Percentiles rank a stretch among this genome's conserved stretches.
These are phyloP conservation scores for Chaetodon auriga DNA, from an alignment of 2,113 vertebrate genomes.

Conservation along the genomic window DNA sequence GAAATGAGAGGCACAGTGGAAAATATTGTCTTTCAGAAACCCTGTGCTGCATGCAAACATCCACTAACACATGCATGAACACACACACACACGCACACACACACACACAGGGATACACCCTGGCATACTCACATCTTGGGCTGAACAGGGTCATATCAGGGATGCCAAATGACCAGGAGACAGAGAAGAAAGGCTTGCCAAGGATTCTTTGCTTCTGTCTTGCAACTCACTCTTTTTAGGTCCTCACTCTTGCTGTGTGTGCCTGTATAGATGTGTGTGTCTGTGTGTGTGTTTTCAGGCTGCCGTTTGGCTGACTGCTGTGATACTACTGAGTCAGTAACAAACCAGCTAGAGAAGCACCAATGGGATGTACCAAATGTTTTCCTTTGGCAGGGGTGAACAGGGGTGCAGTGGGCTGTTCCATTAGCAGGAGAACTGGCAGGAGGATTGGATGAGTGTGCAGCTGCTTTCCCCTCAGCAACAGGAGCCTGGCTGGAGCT, in stretches of 20 bases:
- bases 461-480: conserved; percentile 76
- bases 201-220: conserved; percentile 59
- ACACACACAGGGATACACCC: conserved; percentile 20
- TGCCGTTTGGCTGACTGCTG: conserved; percentile 66
- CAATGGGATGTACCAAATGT: conserved; percentile 80
- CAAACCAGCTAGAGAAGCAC: conserved; percentile 78
- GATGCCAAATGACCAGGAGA: conserved; percentile 61
- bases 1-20: conserved; percentile 19
- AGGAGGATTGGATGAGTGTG: conserved; percentile 58
- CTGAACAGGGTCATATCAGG: conserved; percentile 87
- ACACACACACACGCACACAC: conserved; percentile 11
- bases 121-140: conserved; percentile 84
- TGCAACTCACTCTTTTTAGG: conserved; percentile 48
- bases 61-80: conserved; percentile 9
- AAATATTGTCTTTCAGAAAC: conserved; percentile 38
- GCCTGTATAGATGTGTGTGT: conserved; percentile 2
- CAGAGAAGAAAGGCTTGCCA: conserved; percentile 31
- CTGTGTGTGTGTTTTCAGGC: conserved; percentile 26
- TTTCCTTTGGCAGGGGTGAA: conserved; percentile 70
- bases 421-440: conserved; percentile 60
- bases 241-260: conserved; percentile 54
- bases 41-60: conserved; percentile 54
- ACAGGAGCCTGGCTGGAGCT: conserved; percentile 66
- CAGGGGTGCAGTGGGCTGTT: conserved; percentile 52
- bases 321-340: conserved; percentile 83